A percentile compares a stretch with the other conserved stretches of the same genome.
Evolutionary conservation across 1,140 invertebrate species (phyloP).

Genomic region (Psix sp.): DNA sequence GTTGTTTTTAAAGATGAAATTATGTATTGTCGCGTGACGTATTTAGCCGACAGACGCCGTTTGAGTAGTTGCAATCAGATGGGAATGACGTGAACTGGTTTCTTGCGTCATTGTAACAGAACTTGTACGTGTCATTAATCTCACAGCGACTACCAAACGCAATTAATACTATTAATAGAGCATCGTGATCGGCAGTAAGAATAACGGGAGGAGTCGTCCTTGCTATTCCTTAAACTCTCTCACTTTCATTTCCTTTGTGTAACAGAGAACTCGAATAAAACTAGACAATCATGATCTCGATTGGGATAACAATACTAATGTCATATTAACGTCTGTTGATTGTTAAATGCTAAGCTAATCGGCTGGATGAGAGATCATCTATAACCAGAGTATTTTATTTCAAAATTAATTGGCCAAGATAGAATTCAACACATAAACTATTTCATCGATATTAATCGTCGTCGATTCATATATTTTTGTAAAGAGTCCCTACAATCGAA

Average conservation of each 20-base stretch:
- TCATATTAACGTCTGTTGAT: slow-evolving; percentile 42
- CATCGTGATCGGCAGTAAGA: slow-evolving; percentile 37
- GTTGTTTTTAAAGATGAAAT: neutral
- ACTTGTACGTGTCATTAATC: slow-evolving; percentile 50
- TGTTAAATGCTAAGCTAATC: slow-evolving; percentile 41
- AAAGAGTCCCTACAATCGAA: too few species aligned
- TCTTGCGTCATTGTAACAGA: slow-evolving; percentile 40
- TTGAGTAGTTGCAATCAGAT: slow-evolving; percentile 20
- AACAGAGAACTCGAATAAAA: slow-evolving; percentile 22
- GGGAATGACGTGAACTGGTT: slow-evolving; percentile 24
- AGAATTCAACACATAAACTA: too few species aligned
- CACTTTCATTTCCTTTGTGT: slow-evolving; percentile 39
- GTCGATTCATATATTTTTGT: too few species aligned
- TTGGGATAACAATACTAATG: slow-evolving; percentile 42
- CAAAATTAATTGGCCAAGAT: slow-evolving; percentile 33
- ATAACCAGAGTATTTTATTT: slow-evolving; percentile 17
- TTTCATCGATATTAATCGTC: too few species aligned
- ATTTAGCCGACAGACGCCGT: slow-evolving; percentile 20
- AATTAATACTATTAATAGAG: slow-evolving; percentile 54
- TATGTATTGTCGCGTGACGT: slow-evolving; percentile 23
- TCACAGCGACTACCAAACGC: slow-evolving; percentile 25
- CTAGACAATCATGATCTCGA: slow-evolving; percentile 40
- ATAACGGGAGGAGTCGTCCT: slow-evolving; percentile 50
- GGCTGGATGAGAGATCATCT: slow-evolving; percentile 29
- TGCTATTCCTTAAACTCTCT: slow-evolving; percentile 48